Evolutionary conservation across 2,797 vertebrate species (phyloP), one percentile per base, ranked within the genome.

Genomic region (Harpagifer antarcticus): DNA sequence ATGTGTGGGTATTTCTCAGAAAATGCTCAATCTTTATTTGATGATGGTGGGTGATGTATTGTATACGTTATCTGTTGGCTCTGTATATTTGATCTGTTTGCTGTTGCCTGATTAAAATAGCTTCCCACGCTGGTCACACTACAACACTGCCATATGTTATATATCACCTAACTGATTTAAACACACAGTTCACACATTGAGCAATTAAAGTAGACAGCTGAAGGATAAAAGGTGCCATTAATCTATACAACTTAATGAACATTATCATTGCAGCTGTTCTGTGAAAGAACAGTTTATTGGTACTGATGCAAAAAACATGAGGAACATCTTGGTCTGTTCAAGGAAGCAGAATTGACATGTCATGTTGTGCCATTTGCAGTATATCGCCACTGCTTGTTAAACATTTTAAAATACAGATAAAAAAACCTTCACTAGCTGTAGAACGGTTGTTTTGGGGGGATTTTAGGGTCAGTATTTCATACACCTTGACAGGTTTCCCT

Each of bases 51-150:
- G 8, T n/a, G 40, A 47, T 2, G 0, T 72, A 1, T 48, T 49
- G 23, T 60, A 27, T 6, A 27, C 13, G 9, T 6, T 43, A 74
- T 59, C 43, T 5, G 42, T 47, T 61, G 3, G 15, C 27, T 67
- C 20, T 48, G 3, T 48, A 68, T 68, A 42, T 72, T 76, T 78
- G 58, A 67, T 23, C 37, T 68, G 47, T 69, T 77, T 27, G 13
- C 42, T 65, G n/a, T 64, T 47, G 49, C 72, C 33, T 67, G 17
- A 65, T 71, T 53, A 2, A 15, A 64, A 10, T 42, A 57, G 53
- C 45, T 81, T 82, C 79, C 43, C 76, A 75, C 59, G 47, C 60
- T 52, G 79, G 78, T 71, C 72, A 50, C 15, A 11, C 9, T 19
- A 4, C 48, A 9, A 16, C 43, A 19, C 16, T 44, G 37, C 62